Evolutionary conservation across 2,888 invertebrate species (phyloP), one percentile per base, ranked within the genome.

Genomic region (Heliconius erato): DNA sequence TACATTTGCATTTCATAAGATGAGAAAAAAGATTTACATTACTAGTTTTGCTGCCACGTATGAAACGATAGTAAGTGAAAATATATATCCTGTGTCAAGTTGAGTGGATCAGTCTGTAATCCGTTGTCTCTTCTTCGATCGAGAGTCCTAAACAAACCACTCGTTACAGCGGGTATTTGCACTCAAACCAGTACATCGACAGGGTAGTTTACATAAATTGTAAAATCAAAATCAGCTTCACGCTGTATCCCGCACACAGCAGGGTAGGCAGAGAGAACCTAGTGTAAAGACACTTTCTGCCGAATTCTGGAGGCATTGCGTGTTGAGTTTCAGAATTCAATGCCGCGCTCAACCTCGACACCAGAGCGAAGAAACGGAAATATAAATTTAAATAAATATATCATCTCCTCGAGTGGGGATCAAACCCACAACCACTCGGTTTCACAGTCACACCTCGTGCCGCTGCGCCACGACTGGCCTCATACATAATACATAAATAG

Each of bases 111-210:
- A 82, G 78, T 80, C 79, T 74, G 86, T 87, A 94, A 94, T 95
- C 92, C 91, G 88, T 90, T 91, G 92, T 92, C 91, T 90, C 89
- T 89, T 88, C 88, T 91, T 87, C 89, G 89, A 91, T 88, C 85
- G 88, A 85, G 86, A 87, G 91, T 91, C 94, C 94, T 94, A 93
- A 94, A 92, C 88, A 95, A 95, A 95, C 94, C 89, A 88, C 92
- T 91, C 87, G 28, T 87, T 85, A 85, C 86, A 85, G 89, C 88
- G 88, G 89, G 89, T 92, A 92, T 93, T 94, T 94, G 91, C 89
- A 86, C 87, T 88, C 87, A 86, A 85, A 86, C 91, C 91, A 92
- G 92, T 92, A 92, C 90, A 88, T 88, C 84, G 80, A 65, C 77
- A 71, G 82, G 86, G 87, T 92, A 92, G 91, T 89, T 90, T 90